Base-by-base conservation (phyloP, 2,888 invertebrate genomes). In the Pogonocherus hispidulus region DNA sequence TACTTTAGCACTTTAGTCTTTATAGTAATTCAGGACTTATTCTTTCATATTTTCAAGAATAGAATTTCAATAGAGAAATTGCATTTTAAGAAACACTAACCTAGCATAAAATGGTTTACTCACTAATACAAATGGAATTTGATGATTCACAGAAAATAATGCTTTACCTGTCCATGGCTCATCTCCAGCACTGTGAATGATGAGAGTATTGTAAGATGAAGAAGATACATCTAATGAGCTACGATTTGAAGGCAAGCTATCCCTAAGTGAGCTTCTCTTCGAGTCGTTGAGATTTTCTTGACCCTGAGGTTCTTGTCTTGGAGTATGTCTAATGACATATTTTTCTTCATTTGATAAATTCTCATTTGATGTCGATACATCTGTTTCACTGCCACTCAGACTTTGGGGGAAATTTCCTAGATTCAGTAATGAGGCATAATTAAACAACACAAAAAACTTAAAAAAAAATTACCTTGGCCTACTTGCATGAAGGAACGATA, bases 301-400 rank as follows among this genome's bases (percentile, higher is more conserved):
- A 0, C 96, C 96, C 84, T 96, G 96, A 0, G 96, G 96, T 83
- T 96, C 96, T 81, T 96, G 96, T 37, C 96, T 88, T 4, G 93
- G 92, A 0, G 93, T 93, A 80, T 93, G 93, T 74, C 92, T 87
- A 71, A 95, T 92, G 51, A 94, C 93, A 87, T 93, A 94, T 76
- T 94, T 89, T 83, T 95, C 94, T 85, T 95, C 94, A 79, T 93
- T 90, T 35, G 94, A 94, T 72, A 97, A 86, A 86, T 96, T 96
- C 86, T 96, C 96, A 77, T 93, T 95, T 14, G 95, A 96, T 2
- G 95, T 95, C 11, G 95, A 95, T 66, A 95, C 92, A 87, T 96
- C 95, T 3, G 95, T 94, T 86, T 96, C 96, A 83, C 95, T 95
- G 37, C 95, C 95, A 77, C 95, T 82, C 76, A 94, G 87, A 84